Evolutionary conservation across 2,797 vertebrate species (phyloP).

Genomic region (Lophotriccus pileatus): DNA sequence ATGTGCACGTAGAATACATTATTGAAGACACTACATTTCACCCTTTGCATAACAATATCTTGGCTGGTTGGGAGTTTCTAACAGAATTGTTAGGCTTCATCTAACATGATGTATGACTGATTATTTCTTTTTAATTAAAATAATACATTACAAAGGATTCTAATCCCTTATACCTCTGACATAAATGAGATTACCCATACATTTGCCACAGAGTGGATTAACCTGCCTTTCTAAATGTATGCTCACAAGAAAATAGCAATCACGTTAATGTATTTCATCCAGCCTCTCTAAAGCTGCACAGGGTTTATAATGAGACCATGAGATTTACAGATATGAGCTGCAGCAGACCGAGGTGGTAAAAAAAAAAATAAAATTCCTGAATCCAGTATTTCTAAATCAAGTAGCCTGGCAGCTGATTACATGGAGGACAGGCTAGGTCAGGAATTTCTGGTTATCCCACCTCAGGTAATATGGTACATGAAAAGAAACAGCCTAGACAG

Average conservation of each 20-base stretch:
- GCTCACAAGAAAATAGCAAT: neutral
- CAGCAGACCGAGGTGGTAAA: neutral
- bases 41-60: neutral
- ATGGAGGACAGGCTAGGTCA: neutral
- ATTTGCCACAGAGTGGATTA: neutral
- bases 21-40: neutral
- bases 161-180: neutral
- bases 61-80: neutral
- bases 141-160: neutral
- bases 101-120: neutral
- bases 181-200: neutral
- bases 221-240: neutral
- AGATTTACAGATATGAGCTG: neutral
- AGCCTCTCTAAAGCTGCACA: neutral
- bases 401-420: neutral
- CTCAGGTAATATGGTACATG: neutral
- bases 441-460: neutral
- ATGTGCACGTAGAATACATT: neutral
- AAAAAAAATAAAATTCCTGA: neutral
- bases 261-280: neutral
- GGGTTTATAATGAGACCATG: neutral
- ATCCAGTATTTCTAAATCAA: neutral
- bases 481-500: neutral
- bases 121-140: slow-evolving; percentile 1
- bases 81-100: neutral